A percentile compares a stretch with the other conserved stretches of the same genome.
Evolutionary conservation across 2,888 invertebrate genomes (phyloP).

Genomic region (Linyphia triangularis): DNA sequence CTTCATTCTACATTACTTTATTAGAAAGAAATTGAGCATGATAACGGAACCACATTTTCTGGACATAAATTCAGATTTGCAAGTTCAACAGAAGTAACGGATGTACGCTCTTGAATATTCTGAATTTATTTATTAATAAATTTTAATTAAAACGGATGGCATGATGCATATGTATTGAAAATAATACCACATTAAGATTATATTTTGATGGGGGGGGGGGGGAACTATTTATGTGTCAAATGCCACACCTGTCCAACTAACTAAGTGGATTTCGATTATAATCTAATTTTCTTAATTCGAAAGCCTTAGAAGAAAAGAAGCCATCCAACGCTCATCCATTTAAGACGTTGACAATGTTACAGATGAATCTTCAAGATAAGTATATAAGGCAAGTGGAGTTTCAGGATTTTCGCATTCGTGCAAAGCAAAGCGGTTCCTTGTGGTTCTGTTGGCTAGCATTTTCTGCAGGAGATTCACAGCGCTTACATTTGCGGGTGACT

Average conservation of each 20-base stretch:
- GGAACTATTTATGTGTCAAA: background rate
- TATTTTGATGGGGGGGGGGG: no score
- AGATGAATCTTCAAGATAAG: background rate
- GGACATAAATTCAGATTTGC: no score
- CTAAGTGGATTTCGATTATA: conserved; percentile 61
- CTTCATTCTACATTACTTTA: no score
- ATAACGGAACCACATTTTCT: no score
- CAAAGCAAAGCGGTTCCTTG: conserved; percentile 74
- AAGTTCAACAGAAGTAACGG: background rate
- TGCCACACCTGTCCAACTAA: no score
- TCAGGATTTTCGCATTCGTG: conserved; percentile 57
- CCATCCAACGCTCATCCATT: conserved; percentile 38
- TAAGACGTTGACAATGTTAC: conserved; percentile 16
- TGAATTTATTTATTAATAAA: background rate
- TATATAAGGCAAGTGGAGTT: conserved; percentile 34
- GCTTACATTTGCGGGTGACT: conserved; percentile 64
- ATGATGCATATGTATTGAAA: background rate
- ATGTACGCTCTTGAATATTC: background rate
- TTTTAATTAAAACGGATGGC: background rate
- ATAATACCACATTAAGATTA: background rate
- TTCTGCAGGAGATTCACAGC: conserved; percentile 59
- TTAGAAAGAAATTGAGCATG: no score
- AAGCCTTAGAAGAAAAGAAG: conserved; percentile 65
- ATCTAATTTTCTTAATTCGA: conserved; percentile 52
- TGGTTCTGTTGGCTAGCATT: conserved; percentile 73